Percentiles rank a stretch among this genome's conserved stretches.
These are phyloP conservation scores for Scytalopus superciliaris DNA, from an alignment of 2,113 vertebrate species.

Conservation along the genomic window DNA sequence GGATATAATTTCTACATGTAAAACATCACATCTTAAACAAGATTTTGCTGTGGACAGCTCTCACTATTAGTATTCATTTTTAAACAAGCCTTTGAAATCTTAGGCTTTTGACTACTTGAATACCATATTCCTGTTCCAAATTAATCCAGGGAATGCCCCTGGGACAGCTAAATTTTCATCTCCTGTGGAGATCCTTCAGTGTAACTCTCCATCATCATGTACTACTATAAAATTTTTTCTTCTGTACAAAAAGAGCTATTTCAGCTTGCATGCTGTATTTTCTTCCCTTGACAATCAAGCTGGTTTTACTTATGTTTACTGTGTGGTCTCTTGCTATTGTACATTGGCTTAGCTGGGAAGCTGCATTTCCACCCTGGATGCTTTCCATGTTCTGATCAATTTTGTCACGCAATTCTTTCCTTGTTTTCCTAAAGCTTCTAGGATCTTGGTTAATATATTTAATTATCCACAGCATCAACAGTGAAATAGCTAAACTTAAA, in stretches of 20 bases:
- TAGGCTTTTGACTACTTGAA: neutral
- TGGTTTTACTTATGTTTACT: slow-evolving; percentile 69
- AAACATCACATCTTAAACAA: neutral
- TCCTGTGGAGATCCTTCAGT: neutral
- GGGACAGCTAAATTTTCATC: neutral
- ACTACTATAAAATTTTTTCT: neutral
- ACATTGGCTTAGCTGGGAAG: slow-evolving; percentile 43
- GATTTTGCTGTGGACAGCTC: neutral
- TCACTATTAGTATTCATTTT: neutral
- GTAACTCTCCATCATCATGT: neutral
- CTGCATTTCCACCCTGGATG: slow-evolving; percentile 62
- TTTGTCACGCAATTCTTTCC: slow-evolving; percentile 30
- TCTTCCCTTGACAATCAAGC: slow-evolving; percentile 51
- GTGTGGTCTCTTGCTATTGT: slow-evolving; percentile 60
- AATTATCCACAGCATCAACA: neutral
- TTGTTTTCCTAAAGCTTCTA: slow-evolving; percentile 22
- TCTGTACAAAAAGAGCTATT: slow-evolving; percentile 27
- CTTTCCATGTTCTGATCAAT: slow-evolving; percentile 56
- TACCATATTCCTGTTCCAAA: neutral
- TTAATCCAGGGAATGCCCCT: neutral
- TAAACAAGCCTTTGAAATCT: neutral
- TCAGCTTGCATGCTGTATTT: neutral
- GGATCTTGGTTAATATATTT: slow-evolving; percentile 21
- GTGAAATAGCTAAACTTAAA: neutral
- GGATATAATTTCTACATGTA: neutral